Evolutionary conservation across 2,888 invertebrate genomes (phyloP).

Genomic region (Caenorhabditis sp.): DNA sequence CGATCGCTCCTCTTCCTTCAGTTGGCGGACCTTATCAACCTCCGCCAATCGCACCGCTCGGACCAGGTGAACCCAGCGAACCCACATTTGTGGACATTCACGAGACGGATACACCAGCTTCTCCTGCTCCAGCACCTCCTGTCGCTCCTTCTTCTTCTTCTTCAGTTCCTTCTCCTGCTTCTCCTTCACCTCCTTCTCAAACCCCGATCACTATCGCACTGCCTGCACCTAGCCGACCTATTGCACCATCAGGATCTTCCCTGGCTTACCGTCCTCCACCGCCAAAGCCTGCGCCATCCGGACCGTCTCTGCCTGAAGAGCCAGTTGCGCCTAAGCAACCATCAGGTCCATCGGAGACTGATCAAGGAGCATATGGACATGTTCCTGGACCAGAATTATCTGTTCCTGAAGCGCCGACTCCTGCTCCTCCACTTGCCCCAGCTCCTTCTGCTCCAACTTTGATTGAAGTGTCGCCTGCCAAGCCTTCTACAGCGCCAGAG

Average conservation of each 20-base stretch:
- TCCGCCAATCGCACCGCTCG: slow-evolving; percentile 35
- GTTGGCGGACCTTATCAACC: slow-evolving; percentile 41
- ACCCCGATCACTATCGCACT: slow-evolving; percentile 25
- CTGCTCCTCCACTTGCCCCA: background rate
- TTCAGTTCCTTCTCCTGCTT: slow-evolving; percentile 14
- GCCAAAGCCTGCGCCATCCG: background rate
- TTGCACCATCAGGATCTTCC: slow-evolving; percentile 12
- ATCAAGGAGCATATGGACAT: no score
- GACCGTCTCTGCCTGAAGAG: no score
- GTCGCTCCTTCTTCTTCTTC: slow-evolving; percentile 21
- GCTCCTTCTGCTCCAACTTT: background rate
- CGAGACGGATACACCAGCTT: slow-evolving; percentile 27
- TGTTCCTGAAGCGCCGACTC: background rate
- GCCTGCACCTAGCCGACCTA: slow-evolving; percentile 15
- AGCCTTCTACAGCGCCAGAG: background rate
- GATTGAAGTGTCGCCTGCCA: slow-evolving; percentile 10
- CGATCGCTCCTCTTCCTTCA: slow-evolving; percentile 49
- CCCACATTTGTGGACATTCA: slow-evolving; percentile 41
- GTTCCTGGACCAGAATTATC: background rate
- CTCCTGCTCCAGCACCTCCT: slow-evolving; percentile 24
- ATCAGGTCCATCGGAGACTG: no score
- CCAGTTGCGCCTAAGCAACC: no score
- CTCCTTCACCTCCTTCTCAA: slow-evolving; percentile 23
- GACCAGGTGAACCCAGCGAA: slow-evolving; percentile 47
- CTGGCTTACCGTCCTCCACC: background rate